Conservation (phyloP, 2,888 invertebrate species). For the Drosophila hamatofila region DNA sequence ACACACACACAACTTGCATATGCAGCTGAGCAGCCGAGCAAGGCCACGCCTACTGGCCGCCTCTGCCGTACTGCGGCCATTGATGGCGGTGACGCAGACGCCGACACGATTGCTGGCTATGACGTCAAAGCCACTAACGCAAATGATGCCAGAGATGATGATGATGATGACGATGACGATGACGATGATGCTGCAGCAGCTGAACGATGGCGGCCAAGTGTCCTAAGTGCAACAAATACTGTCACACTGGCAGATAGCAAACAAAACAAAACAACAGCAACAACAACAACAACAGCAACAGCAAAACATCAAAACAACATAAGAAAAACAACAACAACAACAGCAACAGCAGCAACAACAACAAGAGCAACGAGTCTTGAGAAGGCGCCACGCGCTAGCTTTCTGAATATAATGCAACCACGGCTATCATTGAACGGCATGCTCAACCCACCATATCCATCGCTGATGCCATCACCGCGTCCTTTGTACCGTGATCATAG, state of each 20-base stretch:
- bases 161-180: background rate
- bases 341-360: constrained; percentile 34
- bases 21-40: constrained; percentile 43
- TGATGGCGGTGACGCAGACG: constrained; percentile 59
- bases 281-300: constrained; percentile 35
- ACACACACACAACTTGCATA: constrained; percentile 12
- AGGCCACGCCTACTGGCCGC: constrained; percentile 42
- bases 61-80: constrained; percentile 63
- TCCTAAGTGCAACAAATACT: constrained; percentile 44
- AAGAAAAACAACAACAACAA: constrained; percentile 35
- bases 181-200: constrained; percentile 27
- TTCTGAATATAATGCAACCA: constrained; percentile 84
- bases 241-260: constrained; percentile 42
- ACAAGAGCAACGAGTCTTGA: constrained; percentile 44
- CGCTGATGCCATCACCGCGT: constrained; percentile 83
- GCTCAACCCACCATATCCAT: constrained; percentile 82
- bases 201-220: constrained; percentile 61
- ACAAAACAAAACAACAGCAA: constrained; percentile 36
- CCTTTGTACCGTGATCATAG: constrained; percentile 83
- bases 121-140: constrained; percentile 40
- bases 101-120: constrained; percentile 34
- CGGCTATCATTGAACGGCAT: constrained; percentile 84
- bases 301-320: constrained; percentile 35
- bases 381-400: constrained; percentile 78
- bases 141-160: constrained; percentile 12